Percentiles rank a stretch among this genome's conserved stretches.
These are phyloP conservation scores for Micromesistius poutassou DNA, from an alignment of 2,797 vertebrate species.

Conservation along the genomic window DNA sequence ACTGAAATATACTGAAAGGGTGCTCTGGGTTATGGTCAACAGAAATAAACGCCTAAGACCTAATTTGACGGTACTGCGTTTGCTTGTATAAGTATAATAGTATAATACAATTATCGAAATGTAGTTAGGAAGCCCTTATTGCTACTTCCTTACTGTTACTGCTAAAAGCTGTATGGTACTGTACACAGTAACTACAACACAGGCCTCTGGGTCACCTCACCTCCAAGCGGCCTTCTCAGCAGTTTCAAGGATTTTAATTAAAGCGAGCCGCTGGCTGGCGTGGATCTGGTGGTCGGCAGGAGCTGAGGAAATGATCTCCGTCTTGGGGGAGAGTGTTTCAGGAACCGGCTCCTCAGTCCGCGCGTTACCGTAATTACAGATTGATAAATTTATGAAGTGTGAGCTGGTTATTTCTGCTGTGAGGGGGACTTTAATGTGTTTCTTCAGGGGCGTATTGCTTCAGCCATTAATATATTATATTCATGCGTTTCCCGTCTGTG, in stretches of 20 bases:
- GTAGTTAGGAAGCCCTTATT: background rate
- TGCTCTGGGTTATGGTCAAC: no score
- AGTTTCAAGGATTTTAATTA: slow-evolving; percentile 64
- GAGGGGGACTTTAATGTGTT: slow-evolving; percentile 55
- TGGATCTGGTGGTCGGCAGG: slow-evolving; percentile 44
- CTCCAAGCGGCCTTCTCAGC: slow-evolving; percentile 16
- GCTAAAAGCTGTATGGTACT: background rate
- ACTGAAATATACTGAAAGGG: no score
- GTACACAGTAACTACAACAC: background rate
- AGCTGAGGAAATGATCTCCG: slow-evolving; percentile 50
- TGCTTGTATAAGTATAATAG: no score
- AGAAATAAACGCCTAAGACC: no score
- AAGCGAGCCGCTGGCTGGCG: slow-evolving; percentile 42
- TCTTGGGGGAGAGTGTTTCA: slow-evolving; percentile 33
- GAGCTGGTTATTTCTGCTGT: slow-evolving; percentile 54
- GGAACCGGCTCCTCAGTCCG: slow-evolving; percentile 32
- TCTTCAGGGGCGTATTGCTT: slow-evolving; percentile 42
- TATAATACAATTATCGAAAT: background rate
- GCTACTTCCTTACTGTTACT: no score
- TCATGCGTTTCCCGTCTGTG: slow-evolving; percentile 40
- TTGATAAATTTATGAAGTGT: slow-evolving; percentile 71
- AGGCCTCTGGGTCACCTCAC: background rate
- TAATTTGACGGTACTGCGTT: no score
- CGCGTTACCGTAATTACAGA: slow-evolving; percentile 66
- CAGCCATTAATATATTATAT: background rate